Base-by-base conservation (phyloP, 2,797 vertebrate species). In the Sebastes vulpes region DNA sequence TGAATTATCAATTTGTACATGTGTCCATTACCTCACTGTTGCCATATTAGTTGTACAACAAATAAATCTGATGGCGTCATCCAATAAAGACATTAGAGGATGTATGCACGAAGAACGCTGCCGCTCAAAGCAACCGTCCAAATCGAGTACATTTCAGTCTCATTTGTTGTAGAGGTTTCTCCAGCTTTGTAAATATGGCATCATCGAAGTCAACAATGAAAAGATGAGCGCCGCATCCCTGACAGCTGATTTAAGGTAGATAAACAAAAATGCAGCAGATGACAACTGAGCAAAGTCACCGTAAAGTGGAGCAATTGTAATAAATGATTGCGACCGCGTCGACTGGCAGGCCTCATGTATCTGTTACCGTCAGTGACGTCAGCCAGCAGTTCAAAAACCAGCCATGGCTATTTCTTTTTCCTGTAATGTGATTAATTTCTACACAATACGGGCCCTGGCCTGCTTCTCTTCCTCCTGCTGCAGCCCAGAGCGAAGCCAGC, bases 371-470 rank as follows among this genome's bases (percentile, higher is more conserved):
- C 68, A 75, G 46, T 81, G 84, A 89, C 67, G 65, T 83, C 80
- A 91, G 80, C 76, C 79, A 79, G 80, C 70, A 59, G 57, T 66
- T 63, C 60, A 79, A 81, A 82, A 63, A 73, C 7, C 61, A 82
- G 79, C 65, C 77, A 31, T 77, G 69, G 66, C 87, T 46, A 3
- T 59, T 60, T 60, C 48, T 28, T 18, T 54, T 26, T 60, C 4
- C 8, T 79, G 56, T 87, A 92, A 94, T 85, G 83, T 89, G 92
- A 94, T 95, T 93, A 85, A 95, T 93, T 91, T 91, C 70, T 84
- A 72, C 83, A 90, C 79, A 82, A 54, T 72, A 79, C 82, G 87
- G 54, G 71, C 83, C 32, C 71, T 56, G 70, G 57, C 67, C 81
- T 80, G 85, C 68, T 79, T 84, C 84, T 84, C 61, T 31, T 83